A percentile compares a stretch with the other conserved stretches of the same genome.
These are phyloP conservation scores for Apeltes quadracus DNA, from an alignment of 2,113 vertebrate genomes.

Conservation along the genomic window DNA sequence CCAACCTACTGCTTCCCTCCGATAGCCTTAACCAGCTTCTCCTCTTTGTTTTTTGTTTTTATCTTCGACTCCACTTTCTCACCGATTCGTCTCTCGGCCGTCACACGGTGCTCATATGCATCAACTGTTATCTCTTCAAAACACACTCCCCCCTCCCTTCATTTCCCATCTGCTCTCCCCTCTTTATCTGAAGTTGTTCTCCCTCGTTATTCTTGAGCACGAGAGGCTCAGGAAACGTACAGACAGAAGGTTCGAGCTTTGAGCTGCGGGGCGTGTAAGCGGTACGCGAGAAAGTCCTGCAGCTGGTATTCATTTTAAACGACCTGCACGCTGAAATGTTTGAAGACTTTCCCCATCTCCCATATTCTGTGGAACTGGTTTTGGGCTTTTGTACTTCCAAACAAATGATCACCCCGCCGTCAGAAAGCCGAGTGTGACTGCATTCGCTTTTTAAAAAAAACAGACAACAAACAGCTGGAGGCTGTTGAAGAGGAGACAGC, in stretches of 20 bases:
- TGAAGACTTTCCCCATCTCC: constrained; percentile 2
- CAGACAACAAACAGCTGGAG: constrained; percentile 23
- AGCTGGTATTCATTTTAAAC: constrained; percentile 45
- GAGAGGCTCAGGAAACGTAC: constrained; percentile 20
- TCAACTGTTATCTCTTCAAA: constrained; percentile 35
- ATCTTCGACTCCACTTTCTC: constrained; percentile 34
- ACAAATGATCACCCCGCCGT: too few species aligned
- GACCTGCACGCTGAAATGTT: constrained; percentile 9
- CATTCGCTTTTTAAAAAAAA: constrained; percentile 9
- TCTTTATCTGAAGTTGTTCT: constrained; percentile 15
- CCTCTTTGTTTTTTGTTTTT: too few species aligned
- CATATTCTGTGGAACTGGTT: neutral
- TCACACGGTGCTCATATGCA: constrained; percentile 43
- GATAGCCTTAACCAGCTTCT: too few species aligned
- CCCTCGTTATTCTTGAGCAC: constrained; percentile 30
- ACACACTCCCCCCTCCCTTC: neutral
- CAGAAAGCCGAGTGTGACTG: constrained; percentile 16
- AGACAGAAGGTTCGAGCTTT: constrained; percentile 46
- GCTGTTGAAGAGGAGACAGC: constrained; percentile 20
- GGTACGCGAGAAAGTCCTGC: constrained; percentile 32
- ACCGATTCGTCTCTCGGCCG: neutral
- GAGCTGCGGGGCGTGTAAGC: constrained; percentile 45
- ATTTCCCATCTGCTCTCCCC: neutral
- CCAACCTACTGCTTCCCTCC: too few species aligned
- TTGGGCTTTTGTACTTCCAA: neutral